These are phyloP conservation scores for Halichoerus grypus DNA, from an alignment of 2,113 vertebrate species.

Conservation along the genomic window DNA sequence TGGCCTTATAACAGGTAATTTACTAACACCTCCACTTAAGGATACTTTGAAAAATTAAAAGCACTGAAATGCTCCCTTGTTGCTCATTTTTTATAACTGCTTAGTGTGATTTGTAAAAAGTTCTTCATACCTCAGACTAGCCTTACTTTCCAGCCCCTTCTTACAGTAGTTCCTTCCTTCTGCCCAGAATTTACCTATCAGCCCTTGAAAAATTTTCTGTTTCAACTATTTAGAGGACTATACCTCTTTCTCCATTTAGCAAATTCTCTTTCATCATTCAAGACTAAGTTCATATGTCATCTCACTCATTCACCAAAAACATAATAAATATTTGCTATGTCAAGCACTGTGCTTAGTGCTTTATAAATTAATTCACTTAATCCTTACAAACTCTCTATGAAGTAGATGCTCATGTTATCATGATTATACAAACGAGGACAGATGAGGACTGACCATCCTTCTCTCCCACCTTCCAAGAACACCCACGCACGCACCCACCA, in stretches of 20 bases:
- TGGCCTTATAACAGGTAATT: not conserved
- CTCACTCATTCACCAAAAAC: not conserved
- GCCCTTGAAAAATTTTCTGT: not conserved
- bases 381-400: not conserved
- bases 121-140: not conserved
- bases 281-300: not conserved
- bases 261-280: not conserved
- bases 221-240: not conserved
- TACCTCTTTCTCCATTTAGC: not conserved
- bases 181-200: not conserved
- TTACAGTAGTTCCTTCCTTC: not conserved
- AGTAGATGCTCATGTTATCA: not conserved
- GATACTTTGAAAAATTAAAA: not conserved
- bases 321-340: not conserved
- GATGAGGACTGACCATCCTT: not conserved
- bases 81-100: not conserved
- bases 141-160: not conserved
- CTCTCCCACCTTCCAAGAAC: not conserved
- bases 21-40: not conserved
- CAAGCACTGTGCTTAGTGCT: not conserved
- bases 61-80: not conserved
- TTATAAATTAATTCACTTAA: not conserved
- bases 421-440: not conserved
- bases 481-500: fast-evolving
- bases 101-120: not conserved